phyloP scores from a whole-genome alignment of 2,888 invertebrate genomes.

The Melikaiella ostensackeni region DNA sequence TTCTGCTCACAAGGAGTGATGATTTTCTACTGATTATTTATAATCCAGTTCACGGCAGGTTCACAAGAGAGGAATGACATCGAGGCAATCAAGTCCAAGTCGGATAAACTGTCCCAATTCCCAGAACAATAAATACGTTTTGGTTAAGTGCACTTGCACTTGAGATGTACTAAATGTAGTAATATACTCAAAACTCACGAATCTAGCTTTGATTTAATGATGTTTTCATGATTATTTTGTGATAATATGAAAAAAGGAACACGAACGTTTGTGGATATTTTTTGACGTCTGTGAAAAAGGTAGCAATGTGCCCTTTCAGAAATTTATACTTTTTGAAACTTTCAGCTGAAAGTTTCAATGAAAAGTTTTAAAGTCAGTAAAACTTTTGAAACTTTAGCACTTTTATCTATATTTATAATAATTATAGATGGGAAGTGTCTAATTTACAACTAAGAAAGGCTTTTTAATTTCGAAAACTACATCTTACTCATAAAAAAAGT shows the following conservation, averaged over 20 bases:
- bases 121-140: background rate
- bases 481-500: no score
- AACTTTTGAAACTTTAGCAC: no score
- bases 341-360: no score
- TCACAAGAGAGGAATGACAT: background rate
- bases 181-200: background rate
- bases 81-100: background rate
- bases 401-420: no score
- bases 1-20: background rate
- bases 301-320: no score
- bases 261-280: background rate
- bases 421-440: no score
- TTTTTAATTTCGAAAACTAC: no score
- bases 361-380: no score
- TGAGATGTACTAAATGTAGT: background rate
- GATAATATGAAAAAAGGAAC: background rate
- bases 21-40: background rate
- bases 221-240: background rate
- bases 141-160: background rate
- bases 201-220: background rate
- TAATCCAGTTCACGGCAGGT: background rate
- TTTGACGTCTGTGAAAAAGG: background rate
- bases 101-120: background rate
- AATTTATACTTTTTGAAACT: no score
- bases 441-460: no score